Evolutionary conservation across 2,888 invertebrate species (phyloP), one percentile per base, ranked within the genome.

Genomic region (Amphimallon solstitiale): DNA sequence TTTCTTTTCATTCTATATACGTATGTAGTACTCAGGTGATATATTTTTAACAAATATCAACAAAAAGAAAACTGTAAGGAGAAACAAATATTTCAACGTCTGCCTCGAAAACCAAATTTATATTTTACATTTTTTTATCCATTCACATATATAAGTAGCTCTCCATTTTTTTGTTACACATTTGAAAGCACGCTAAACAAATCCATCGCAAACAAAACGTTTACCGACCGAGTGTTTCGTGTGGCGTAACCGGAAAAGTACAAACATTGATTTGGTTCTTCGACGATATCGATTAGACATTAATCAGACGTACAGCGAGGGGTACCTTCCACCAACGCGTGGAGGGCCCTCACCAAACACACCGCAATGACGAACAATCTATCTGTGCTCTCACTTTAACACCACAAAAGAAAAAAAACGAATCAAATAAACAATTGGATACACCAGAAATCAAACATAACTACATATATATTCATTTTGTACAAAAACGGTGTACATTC

Each of bases 191-290:
- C 56, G 40, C 21, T 56, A 56, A 56, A 40, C 56, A 56, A 56
- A 56, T 56, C 56, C 56, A 21, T 56, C 29, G 56, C 56, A 56
- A 56, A 40, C 40, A 56, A 56, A 56, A 56, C 56, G 40, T 40
- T 40, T 56, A 19, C 56, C 21, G 23, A 40, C 12, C 23, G 21
- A 40, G 56, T 40, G 56, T 29, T 56, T 56, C 56, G 56, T 40
- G 56, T 23, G 56, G 40, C 56, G 56, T 56, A 56, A 56, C 56
- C 56, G 56, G 56, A 62, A 62, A 62, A 49, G 62, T 49, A 62
- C 49, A 62, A 62, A 62, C 62, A 62, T 62, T 62, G 62, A 62
- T 62, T 62, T 48, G 49, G 49, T 48, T 48, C 49, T 62, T 62
- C 49, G 38, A 23, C 49, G 62, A 48, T 62, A 62, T 62, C 49